Evolutionary conservation across 2,888 invertebrate genomes (phyloP).

Genomic region (Lasiommata megera): DNA sequence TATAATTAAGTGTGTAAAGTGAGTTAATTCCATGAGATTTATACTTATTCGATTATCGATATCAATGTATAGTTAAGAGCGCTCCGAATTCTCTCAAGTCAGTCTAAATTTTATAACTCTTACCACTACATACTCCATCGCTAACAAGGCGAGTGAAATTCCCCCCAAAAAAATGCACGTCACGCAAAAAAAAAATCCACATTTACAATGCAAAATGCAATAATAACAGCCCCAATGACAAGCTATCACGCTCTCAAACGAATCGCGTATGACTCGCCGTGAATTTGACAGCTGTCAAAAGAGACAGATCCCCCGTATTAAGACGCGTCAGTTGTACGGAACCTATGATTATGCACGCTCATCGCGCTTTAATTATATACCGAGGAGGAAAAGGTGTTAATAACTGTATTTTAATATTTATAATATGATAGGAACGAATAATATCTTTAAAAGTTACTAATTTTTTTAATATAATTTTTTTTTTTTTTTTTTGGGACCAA

Average conservation of each 20-base stretch:
- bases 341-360: constrained; percentile 72
- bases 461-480: constrained; percentile 16
- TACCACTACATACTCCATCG: background rate
- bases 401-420: constrained; percentile 15
- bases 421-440: constrained; percentile 7
- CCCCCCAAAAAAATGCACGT: constrained; percentile 50
- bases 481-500: background rate
- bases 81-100: too few species aligned
- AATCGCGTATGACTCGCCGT: constrained; percentile 58
- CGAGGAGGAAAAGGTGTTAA: constrained; percentile 38
- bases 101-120: too few species aligned
- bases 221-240: constrained; percentile 52
- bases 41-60: too few species aligned
- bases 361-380: constrained; percentile 66
- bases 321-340: constrained; percentile 40
- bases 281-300: constrained; percentile 51
- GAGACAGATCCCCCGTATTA: constrained; percentile 48
- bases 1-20: too few species aligned
- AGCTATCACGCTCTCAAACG: constrained; percentile 57
- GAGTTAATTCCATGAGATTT: too few species aligned
- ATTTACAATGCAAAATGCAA: constrained; percentile 61
- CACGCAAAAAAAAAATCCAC: constrained; percentile 50
- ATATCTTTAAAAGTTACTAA: background rate
- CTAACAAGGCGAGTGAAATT: constrained; percentile 24
- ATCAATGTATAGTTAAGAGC: too few species aligned